These are phyloP conservation scores for Trichosurus vulpecula DNA, from an alignment of 2,797 vertebrate genomes.

Conservation along the genomic window DNA sequence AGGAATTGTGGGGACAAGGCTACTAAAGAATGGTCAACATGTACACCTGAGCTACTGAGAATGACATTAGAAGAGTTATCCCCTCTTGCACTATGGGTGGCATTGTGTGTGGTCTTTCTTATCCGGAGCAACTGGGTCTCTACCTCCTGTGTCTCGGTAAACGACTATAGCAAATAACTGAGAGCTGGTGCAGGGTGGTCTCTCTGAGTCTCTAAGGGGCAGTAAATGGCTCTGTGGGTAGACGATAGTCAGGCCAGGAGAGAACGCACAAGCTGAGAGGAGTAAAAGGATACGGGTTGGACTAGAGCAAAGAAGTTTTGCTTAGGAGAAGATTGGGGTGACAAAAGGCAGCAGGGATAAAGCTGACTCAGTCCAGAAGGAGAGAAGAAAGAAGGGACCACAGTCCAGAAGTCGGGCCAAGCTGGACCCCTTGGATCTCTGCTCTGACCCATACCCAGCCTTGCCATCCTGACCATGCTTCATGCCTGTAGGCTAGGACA, in stretches of 20 bases:
- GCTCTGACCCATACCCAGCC: no score
- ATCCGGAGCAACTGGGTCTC: not conserved
- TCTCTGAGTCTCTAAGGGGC: not conserved
- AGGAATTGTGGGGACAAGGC: not conserved
- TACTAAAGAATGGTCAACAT: not conserved
- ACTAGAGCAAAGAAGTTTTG: not conserved
- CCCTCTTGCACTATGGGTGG: not conserved
- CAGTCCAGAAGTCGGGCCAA: not conserved
- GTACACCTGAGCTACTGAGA: not conserved
- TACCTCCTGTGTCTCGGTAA: not conserved
- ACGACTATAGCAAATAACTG: not conserved
- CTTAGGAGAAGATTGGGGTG: not conserved
- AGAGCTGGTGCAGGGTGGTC: not conserved
- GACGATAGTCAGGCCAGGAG: not conserved
- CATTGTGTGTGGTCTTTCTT: not conserved
- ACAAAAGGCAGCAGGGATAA: not conserved
- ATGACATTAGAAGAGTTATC: not conserved
- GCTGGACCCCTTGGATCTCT: not conserved
- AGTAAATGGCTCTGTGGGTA: not conserved
- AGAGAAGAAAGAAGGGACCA: not conserved
- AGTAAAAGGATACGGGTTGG: not conserved
- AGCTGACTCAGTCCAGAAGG: not conserved
- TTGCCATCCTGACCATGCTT: not conserved
- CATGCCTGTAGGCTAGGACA: not conserved
- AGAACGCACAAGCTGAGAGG: not conserved